Percentiles rank a stretch among this genome's conserved stretches.
phyloP scores from a whole-genome alignment of 2,888 invertebrate species.

The Myopa tessellatipennis region DNA sequence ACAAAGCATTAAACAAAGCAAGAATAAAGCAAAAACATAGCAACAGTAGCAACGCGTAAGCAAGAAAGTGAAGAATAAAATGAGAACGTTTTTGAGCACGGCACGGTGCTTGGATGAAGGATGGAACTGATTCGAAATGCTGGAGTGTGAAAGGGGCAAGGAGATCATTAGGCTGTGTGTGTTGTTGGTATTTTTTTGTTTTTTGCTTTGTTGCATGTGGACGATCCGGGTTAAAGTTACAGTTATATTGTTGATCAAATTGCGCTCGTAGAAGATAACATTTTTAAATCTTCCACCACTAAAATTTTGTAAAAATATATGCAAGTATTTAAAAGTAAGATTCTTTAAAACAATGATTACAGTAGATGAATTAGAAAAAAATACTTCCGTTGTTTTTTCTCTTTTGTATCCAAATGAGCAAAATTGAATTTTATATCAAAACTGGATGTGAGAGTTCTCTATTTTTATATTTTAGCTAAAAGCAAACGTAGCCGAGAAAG shows the following conservation, averaged over 20 bases:
- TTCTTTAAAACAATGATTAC: neutral
- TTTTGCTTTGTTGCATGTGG: neutral
- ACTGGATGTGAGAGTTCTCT: neutral
- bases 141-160: too few species aligned
- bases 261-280: neutral
- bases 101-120: too few species aligned
- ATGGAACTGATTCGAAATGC: too few species aligned
- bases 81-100: neutral
- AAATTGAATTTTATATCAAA: neutral
- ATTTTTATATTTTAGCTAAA: too few species aligned
- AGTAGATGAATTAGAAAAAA: too few species aligned
- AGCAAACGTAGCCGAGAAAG: too few species aligned
- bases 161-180: too few species aligned
- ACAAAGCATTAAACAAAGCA: neutral
- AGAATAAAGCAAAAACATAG: slow-evolving; percentile 3
- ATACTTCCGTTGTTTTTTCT: neutral
- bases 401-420: neutral
- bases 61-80: neutral
- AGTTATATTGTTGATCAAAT: neutral
- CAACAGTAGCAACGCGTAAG: slow-evolving; percentile 10
- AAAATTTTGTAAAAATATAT: neutral
- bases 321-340: neutral
- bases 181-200: neutral
- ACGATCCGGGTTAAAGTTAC: neutral
- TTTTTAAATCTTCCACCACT: neutral